phyloP scores from a whole-genome alignment of 2,113 vertebrate genomes.

The Epinephelus moara region DNA sequence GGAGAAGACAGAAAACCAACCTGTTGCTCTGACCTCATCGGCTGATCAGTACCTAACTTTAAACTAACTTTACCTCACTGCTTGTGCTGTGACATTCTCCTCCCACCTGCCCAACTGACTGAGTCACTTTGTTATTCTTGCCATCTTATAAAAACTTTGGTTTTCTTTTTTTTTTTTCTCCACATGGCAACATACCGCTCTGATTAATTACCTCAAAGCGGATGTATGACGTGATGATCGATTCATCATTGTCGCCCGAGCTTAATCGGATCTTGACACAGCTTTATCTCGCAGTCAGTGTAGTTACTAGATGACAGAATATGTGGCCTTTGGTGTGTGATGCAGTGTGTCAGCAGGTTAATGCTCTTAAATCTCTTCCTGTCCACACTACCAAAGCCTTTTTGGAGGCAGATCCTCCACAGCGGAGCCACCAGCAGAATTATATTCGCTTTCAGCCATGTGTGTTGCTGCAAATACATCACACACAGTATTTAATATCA shows the following conservation, averaged over 20 bases:
- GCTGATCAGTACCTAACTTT: conserved; percentile 12
- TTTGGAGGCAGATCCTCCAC: too few species aligned
- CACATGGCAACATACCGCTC: neutral
- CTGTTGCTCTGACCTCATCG: neutral
- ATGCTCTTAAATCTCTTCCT: neutral
- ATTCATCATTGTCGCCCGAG: neutral
- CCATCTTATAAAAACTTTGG: neutral
- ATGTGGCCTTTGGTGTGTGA: neutral
- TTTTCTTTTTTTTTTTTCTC: neutral
- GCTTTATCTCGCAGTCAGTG: neutral
- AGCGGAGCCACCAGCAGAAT: neutral
- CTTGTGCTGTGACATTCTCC: neutral
- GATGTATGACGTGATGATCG: neutral
- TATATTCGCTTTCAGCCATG: neutral
- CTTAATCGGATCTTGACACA: neutral
- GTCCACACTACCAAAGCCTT: neutral
- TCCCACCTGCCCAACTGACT: neutral
- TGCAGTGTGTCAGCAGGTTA: neutral
- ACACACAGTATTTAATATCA: too few species aligned
- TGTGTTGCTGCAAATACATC: too few species aligned
- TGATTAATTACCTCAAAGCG: neutral
- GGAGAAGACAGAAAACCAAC: neutral
- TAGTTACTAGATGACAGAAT: neutral
- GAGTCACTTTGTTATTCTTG: neutral
- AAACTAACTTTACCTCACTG: neutral